These are phyloP conservation scores for Zaprionus lachaisei DNA, from an alignment of 1,140 invertebrate species.

Conservation along the genomic window DNA sequence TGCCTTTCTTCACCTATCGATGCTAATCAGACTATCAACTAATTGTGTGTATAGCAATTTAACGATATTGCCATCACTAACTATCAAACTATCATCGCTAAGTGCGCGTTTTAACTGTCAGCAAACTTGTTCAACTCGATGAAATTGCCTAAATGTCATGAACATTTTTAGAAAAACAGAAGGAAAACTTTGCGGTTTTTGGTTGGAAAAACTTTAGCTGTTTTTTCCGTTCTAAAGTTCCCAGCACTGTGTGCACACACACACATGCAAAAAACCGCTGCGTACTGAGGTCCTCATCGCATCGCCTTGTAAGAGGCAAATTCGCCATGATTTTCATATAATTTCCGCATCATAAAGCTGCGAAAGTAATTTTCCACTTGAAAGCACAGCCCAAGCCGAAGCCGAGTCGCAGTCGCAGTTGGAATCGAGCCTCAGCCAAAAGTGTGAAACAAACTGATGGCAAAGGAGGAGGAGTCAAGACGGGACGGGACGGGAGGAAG, in stretches of 20 bases:
- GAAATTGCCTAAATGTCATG: slow-evolving; percentile 8
- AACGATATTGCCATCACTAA: slow-evolving; percentile 4
- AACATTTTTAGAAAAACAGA: not conserved
- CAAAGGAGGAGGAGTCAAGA: not conserved
- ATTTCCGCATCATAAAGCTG: slow-evolving; percentile 84
- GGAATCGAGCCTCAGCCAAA: slow-evolving; percentile 21
- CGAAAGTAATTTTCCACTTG: slow-evolving; percentile 84
- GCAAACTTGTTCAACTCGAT: not conserved
- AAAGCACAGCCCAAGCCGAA: slow-evolving; percentile 70
- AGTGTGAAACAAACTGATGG: slow-evolving; percentile 35
- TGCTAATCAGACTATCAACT: not conserved
- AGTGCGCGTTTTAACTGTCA: not conserved
- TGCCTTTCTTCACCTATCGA: not conserved
- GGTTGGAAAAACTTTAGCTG: slow-evolving; percentile 3
- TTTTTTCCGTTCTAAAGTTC: slow-evolving; percentile 6
- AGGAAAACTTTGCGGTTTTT: not conserved
- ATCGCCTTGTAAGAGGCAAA: slow-evolving; percentile 75
- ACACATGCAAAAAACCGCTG: not conserved
- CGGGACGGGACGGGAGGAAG: not conserved
- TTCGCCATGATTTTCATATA: slow-evolving; percentile 84
- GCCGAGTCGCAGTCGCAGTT: not conserved
- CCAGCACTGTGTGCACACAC: not conserved
- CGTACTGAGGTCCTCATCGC: slow-evolving; percentile 18
- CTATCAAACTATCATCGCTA: slow-evolving; percentile 1
- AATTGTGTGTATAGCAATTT: not conserved